Evolutionary conservation across 2,113 vertebrate genomes (phyloP), one percentile per base, ranked within the genome.

Genomic region (Heterocephalus glaber): DNA sequence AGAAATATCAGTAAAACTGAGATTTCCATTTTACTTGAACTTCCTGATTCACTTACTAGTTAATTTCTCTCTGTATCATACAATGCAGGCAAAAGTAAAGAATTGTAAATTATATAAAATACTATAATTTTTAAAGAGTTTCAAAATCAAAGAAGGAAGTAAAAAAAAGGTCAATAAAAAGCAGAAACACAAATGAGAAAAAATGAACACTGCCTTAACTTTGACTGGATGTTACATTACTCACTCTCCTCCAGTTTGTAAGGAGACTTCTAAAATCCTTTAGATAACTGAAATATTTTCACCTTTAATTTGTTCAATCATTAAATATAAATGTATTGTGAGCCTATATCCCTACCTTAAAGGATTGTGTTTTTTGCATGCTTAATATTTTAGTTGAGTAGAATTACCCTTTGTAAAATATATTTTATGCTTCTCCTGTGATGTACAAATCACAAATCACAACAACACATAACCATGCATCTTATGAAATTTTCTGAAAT

Each of bases 401-500:
- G 38, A 86, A 85, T 88, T 65, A 61, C 6, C 2, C 30, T 90
- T 80, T 72, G 14, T 49, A 77, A 94, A 92, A 49, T 84, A 61
- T 49, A 88, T 87, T 41, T 12, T 87, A 58, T 77, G 24, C 9
- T 7, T 94, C 54, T 33, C 30, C 52, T 90, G 2, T 79, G 47
- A 38, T 65, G 30, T 91, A 81, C 60, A 92, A 83, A 94, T 17
- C 22, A 65, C 14, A 79, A 65, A 79, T 70, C 54, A 84, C 83
- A 56, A 93, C 26, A 79, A 54, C 38, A 26, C 12, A 35, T 68
- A 74, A 92, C 28, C 20, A 28, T 3, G 3, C 56, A 66, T 3
- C 19, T 88, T 68, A 35, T 54, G 20, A 92, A 61, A 60, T 81
- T 92, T 92, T 24, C 44, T 54, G 38, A 80, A 94, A 93, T 35